phyloP scores from a whole-genome alignment of 2,888 invertebrate genomes.

The Hyppa rectilinea region DNA sequence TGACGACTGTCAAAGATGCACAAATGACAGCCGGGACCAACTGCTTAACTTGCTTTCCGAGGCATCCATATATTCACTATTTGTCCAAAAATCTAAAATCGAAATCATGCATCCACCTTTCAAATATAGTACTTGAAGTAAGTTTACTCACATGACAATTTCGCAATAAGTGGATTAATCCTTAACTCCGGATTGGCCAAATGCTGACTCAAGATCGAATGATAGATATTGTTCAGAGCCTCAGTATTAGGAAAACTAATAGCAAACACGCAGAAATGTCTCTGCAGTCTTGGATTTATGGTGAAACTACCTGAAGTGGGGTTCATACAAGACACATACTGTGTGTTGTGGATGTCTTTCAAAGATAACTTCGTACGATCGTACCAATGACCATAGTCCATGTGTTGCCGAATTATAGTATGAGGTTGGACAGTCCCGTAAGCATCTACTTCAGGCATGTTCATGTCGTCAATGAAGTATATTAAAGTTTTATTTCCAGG shows the following conservation, averaged over 20 bases:
- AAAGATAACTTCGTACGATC: constrained; percentile 95
- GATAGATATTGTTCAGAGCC: constrained; percentile 96
- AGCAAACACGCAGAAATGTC: constrained; percentile 97
- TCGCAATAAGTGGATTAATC: constrained; percentile 93
- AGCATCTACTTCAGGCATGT: constrained; percentile 97
- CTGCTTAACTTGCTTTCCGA: no score
- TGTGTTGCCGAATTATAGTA: constrained; percentile 97
- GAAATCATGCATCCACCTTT: background rate
- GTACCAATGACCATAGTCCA: constrained; percentile 98
- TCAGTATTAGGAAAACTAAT: constrained; percentile 96
- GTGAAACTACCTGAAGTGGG: constrained; percentile 99
- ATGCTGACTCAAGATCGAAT: constrained; percentile 96
- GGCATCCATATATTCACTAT: no score
- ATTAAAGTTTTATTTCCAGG: constrained; percentile 98
- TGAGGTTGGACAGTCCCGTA: constrained; percentile 99
- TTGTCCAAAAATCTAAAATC: background rate
- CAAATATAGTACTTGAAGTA: background rate
- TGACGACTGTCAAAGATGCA: no score
- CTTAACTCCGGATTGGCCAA: constrained; percentile 95
- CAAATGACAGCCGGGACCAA: no score
- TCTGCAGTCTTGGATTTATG: constrained; percentile 97
- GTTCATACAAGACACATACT: constrained; percentile 99
- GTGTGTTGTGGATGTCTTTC: constrained; percentile 99
- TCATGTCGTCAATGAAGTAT: constrained; percentile 99
- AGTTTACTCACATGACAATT: constrained; percentile 89